A percentile compares a stretch with the other conserved stretches of the same genome.
These are phyloP conservation scores for Pteruthius melanotis DNA, from an alignment of 2,113 vertebrate genomes.

Conservation along the genomic window DNA sequence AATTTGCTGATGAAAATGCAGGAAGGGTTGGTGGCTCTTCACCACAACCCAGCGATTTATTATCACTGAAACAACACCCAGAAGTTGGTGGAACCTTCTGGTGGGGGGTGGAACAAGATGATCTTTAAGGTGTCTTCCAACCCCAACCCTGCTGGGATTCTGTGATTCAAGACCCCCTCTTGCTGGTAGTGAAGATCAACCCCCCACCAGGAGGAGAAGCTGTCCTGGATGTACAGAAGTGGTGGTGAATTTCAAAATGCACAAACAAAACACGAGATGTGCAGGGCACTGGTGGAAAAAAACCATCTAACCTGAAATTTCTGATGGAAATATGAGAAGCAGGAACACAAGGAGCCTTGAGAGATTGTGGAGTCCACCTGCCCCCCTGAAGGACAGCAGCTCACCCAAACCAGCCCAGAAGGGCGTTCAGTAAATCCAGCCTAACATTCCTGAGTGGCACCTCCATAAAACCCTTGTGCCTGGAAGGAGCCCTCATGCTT, in stretches of 20 bases:
- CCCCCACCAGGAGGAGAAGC: background rate
- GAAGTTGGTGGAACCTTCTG: background rate
- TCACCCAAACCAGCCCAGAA: background rate
- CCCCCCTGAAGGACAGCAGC: background rate
- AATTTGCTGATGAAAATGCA: background rate
- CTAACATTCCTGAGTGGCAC: background rate
- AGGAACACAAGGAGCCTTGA: background rate
- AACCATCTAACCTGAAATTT: background rate
- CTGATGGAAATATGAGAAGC: accelerated
- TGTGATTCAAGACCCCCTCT: too few species aligned
- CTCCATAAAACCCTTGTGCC: background rate
- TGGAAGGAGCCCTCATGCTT: background rate
- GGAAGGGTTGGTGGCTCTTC: background rate
- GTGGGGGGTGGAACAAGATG: background rate
- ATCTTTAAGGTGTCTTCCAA: background rate
- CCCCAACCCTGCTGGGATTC: background rate
- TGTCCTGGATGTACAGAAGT: background rate
- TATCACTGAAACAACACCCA: background rate
- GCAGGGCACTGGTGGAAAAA: background rate
- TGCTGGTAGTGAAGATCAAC: background rate
- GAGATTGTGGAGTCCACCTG: background rate
- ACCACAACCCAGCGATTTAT: background rate
- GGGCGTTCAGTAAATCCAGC: too few species aligned
- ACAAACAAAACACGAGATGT: background rate
- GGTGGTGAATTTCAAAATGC: background rate